phyloP scores from a whole-genome alignment of 2,888 invertebrate genomes.

The Clusia tigrina region DNA sequence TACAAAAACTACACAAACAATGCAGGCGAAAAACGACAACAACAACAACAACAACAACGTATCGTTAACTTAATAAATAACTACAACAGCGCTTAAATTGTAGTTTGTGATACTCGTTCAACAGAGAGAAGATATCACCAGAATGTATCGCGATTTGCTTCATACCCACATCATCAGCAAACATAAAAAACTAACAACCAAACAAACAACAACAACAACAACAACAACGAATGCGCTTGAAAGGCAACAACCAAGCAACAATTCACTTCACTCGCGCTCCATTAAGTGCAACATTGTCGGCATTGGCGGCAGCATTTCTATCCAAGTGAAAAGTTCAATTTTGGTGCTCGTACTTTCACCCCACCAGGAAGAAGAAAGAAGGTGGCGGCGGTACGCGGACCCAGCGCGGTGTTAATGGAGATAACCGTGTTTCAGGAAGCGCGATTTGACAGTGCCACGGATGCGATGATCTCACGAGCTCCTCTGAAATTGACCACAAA shows the following conservation, averaged over 20 bases:
- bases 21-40: background rate
- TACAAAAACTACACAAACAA: conserved; percentile 51
- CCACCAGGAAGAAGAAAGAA: too few species aligned
- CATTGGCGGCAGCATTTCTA: background rate
- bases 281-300: background rate
- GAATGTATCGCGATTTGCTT: conserved; percentile 7
- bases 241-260: too few species aligned
- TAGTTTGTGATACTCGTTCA: conserved; percentile 7
- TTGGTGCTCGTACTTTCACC: background rate
- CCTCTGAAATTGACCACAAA: conserved; percentile 1
- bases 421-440: background rate
- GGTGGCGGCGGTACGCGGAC: background rate
- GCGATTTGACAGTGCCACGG: background rate
- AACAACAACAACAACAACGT: background rate
- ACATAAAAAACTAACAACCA: background rate
- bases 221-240: too few species aligned
- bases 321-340: background rate
- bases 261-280: background rate
- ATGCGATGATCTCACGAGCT: too few species aligned
- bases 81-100: conserved; percentile 6
- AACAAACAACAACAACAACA: background rate
- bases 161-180: background rate
- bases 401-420: background rate
- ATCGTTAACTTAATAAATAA: conserved; percentile 8
- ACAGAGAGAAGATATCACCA: conserved; percentile 7